These are phyloP conservation scores for Allobates femoralis DNA, from an alignment of 2,797 vertebrate species.

Conservation along the genomic window DNA sequence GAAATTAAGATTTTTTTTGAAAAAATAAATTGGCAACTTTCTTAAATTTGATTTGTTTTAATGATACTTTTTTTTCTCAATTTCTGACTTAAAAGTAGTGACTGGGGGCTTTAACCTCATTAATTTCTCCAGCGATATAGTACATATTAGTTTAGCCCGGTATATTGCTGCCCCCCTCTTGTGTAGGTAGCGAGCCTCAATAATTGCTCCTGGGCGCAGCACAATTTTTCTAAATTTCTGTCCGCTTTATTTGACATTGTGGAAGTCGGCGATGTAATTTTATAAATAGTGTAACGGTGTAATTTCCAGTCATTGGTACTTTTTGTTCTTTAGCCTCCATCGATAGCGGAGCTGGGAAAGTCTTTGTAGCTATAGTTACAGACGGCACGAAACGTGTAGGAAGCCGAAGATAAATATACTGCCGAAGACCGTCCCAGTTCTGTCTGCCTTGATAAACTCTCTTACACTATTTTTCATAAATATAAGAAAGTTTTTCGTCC, in stretches of 20 bases:
- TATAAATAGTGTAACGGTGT: constrained; percentile 16
- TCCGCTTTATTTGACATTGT: constrained; percentile 21
- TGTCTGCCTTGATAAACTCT: constrained; percentile 71
- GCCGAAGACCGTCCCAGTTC: constrained; percentile 69
- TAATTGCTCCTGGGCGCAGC: background rate
- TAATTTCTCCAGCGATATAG: background rate
- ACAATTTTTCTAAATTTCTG: background rate
- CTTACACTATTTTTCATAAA: constrained; percentile 67
- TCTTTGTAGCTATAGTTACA: constrained; percentile 67
- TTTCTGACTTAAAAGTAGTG: background rate
- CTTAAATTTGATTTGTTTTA: background rate
- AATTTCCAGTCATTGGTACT: constrained; percentile 28
- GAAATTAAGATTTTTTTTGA: background rate
- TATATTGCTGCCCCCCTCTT: background rate
- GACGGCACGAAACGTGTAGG: constrained; percentile 66
- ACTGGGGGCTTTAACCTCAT: background rate
- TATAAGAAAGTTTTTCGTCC: constrained; percentile 60
- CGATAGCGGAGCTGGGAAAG: constrained; percentile 47
- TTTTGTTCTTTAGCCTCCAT: constrained; percentile 33
- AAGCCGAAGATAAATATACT: constrained; percentile 71
- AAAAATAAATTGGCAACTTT: background rate
- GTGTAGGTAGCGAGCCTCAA: background rate
- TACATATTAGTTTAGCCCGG: background rate
- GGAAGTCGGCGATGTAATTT: constrained; percentile 8
- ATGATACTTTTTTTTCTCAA: background rate